Evolutionary conservation across 2,113 vertebrate species (phyloP).

Genomic region (Alligator mississippiensis): DNA sequence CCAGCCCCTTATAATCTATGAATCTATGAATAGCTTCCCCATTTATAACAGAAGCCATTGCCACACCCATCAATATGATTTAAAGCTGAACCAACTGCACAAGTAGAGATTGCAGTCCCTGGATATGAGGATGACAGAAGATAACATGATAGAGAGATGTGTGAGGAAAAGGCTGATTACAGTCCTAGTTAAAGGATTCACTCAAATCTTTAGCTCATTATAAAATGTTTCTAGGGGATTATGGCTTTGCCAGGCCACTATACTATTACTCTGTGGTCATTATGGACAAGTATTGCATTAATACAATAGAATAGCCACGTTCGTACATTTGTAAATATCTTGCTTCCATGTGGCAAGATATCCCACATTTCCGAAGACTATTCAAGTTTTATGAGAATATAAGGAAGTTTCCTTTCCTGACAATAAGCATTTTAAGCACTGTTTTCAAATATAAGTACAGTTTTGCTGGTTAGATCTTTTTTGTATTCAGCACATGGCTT

Average conservation of each 20-base stretch:
- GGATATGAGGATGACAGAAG: too few species aligned
- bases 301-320: not conserved
- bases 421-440: not conserved
- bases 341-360: not conserved
- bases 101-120: too few species aligned
- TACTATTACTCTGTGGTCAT: not conserved
- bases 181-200: not conserved
- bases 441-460: not conserved
- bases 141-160: not conserved
- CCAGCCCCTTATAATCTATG: too few species aligned
- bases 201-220: not conserved
- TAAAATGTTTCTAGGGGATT: accelerated
- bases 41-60: too few species aligned
- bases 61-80: too few species aligned
- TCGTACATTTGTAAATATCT: not conserved
- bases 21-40: too few species aligned
- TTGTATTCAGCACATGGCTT: not conserved
- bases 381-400: not conserved
- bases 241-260: not conserved
- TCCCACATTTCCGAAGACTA: not conserved
- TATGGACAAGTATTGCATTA: not conserved
- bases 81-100: too few species aligned
- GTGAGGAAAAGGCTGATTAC: not conserved
- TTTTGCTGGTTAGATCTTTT: not conserved
- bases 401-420: not conserved